phyloP scores from a whole-genome alignment of 2,113 vertebrate species.

The Irena cyanogastra region DNA sequence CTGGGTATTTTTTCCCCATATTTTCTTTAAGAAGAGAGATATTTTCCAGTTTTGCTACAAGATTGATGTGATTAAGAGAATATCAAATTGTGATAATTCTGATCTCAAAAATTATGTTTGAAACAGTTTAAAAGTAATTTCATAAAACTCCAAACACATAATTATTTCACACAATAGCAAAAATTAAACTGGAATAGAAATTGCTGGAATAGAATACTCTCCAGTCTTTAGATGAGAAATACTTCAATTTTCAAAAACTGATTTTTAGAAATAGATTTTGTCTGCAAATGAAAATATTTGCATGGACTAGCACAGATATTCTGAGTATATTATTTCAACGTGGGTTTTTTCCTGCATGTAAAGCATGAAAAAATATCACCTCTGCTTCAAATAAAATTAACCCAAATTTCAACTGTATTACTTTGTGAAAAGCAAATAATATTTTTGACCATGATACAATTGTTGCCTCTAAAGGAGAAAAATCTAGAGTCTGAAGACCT shows the following conservation, averaged over 20 bases:
- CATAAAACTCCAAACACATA: background rate
- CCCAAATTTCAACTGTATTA: background rate
- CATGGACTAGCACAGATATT: background rate
- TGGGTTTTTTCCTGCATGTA: fast-evolving
- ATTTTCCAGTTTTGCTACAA: background rate
- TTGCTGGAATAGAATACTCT: background rate
- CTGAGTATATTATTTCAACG: background rate
- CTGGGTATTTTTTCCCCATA: background rate
- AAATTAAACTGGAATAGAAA: background rate
- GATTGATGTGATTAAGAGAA: background rate
- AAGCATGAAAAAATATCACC: background rate
- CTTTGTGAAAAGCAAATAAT: background rate
- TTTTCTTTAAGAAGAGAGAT: background rate
- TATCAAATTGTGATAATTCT: background rate
- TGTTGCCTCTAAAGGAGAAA: background rate
- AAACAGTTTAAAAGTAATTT: background rate
- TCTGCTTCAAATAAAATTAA: background rate
- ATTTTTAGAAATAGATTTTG: background rate
- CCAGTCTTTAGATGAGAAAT: background rate
- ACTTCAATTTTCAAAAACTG: background rate
- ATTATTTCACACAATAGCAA: background rate
- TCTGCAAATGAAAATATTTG: background rate
- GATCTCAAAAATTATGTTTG: background rate
- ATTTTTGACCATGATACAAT: background rate
- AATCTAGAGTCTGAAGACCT: background rate